phyloP scores from a whole-genome alignment of 2,113 vertebrate species.

The Taxidea taxus region DNA sequence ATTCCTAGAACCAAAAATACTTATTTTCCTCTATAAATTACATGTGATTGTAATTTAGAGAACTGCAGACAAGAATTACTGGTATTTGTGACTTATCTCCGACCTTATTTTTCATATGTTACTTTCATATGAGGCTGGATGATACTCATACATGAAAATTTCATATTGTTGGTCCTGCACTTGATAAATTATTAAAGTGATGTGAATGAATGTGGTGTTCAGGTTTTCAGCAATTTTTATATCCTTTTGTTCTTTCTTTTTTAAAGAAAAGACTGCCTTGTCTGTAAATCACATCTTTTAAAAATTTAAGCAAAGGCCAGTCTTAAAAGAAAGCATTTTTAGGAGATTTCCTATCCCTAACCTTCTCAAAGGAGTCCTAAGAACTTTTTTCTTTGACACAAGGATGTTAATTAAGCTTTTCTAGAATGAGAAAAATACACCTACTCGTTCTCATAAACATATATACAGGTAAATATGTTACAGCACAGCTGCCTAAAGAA shows the following conservation, averaged over 20 bases:
- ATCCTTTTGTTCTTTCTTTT: conserved; percentile 72
- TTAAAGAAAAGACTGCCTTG: conserved; percentile 51
- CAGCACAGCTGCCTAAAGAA: conserved; percentile 51
- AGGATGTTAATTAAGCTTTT: conserved; percentile 36
- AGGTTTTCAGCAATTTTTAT: conserved; percentile 75
- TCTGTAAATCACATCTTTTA: conserved; percentile 48
- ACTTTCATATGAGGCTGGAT: conserved; percentile 73
- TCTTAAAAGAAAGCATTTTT: conserved; percentile 62
- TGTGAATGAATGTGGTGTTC: conserved; percentile 76
- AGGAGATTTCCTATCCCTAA: conserved; percentile 37
- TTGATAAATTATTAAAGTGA: conserved; percentile 85
- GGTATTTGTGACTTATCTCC: conserved; percentile 64
- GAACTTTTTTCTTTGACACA: conserved; percentile 27
- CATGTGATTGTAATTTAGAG: conserved; percentile 50
- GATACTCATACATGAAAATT: conserved; percentile 85
- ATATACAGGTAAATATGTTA: conserved; percentile 34
- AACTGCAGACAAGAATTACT: conserved; percentile 46
- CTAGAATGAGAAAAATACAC: conserved; percentile 65
- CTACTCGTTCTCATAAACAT: conserved; percentile 61
- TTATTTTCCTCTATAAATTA: background rate
- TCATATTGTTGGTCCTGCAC: conserved; percentile 83
- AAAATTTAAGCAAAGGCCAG: conserved; percentile 59
- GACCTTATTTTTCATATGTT: conserved; percentile 79
- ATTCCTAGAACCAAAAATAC: conserved; percentile 42
- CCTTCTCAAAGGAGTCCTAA: conserved; percentile 34